Percentiles rank a stretch among this genome's conserved stretches.
These are phyloP conservation scores for Sylvilagus bachmani DNA, from an alignment of 2,113 vertebrate species.

Conservation along the genomic window DNA sequence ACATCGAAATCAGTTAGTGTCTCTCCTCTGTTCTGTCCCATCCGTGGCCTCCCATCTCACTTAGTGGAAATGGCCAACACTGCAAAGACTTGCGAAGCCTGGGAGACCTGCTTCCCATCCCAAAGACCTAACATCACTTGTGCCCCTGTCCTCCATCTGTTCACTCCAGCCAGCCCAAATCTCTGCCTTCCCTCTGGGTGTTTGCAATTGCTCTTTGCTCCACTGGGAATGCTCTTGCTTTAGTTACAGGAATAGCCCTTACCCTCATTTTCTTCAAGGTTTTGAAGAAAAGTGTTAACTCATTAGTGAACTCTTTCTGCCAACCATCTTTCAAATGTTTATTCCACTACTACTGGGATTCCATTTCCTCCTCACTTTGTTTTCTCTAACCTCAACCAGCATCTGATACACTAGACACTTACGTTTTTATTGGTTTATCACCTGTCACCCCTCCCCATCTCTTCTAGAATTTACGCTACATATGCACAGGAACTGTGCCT, in stretches of 20 bases:
- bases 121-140: too few relatives aligned
- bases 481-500: background rate
- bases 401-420: background rate
- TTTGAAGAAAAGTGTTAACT: background rate
- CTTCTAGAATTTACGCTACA: background rate
- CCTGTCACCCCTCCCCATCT: background rate
- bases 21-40: background rate
- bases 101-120: background rate
- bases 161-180: accelerated
- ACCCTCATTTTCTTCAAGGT: background rate
- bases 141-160: too few relatives aligned
- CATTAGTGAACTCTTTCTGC: background rate
- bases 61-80: background rate
- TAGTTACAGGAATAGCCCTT: background rate
- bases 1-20: background rate
- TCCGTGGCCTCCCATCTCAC: background rate
- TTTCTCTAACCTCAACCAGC: background rate
- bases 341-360: background rate
- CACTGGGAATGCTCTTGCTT: background rate
- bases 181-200: background rate
- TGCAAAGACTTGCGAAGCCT: too few relatives aligned
- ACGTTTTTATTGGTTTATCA: background rate
- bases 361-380: background rate
- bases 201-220: background rate
- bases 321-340: background rate